Evolutionary conservation across 2,888 invertebrate species (phyloP).

Genomic region (Cyclophora punctaria): DNA sequence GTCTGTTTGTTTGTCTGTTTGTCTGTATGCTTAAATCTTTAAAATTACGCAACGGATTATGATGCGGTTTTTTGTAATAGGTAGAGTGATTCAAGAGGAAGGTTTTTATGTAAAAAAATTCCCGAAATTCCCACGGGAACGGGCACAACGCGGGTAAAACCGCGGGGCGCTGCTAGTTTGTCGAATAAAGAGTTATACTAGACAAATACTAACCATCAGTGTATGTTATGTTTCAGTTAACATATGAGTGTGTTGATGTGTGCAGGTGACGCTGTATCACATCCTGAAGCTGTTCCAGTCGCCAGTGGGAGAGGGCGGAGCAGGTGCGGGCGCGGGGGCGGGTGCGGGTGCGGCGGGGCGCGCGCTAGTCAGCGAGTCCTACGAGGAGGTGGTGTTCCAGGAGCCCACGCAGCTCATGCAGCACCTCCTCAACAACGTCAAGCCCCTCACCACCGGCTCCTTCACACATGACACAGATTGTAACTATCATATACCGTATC

Average conservation of each 20-base stretch:
- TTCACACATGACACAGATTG: conserved; percentile 94
- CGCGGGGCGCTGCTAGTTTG: no score
- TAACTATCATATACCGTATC: conserved; percentile 58
- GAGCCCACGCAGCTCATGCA: conserved; percentile 94
- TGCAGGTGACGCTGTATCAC: conserved; percentile 94
- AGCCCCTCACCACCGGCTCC: conserved; percentile 81
- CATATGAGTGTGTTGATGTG: no score
- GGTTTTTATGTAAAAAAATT: no score
- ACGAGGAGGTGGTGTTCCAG: conserved; percentile 96
- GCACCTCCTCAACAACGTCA: conserved; percentile 85
- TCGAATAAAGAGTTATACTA: no score
- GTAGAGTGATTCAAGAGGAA: no score
- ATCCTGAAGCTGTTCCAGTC: conserved; percentile 95
- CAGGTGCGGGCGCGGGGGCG: conserved; percentile 67
- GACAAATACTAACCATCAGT: neutral
- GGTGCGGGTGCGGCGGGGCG: conserved; percentile 59
- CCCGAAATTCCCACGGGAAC: no score
- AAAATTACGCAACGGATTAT: no score
- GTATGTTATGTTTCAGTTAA: neutral
- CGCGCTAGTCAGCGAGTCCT: conserved; percentile 91
- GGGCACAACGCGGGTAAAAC: no score
- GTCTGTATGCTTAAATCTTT: no score
- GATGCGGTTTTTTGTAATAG: no score
- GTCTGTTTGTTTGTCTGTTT: no score
- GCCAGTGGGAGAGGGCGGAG: conserved; percentile 70